Base-by-base conservation (phyloP, 2,797 vertebrate genomes). In the Melanotaenia parkinsoni region DNA sequence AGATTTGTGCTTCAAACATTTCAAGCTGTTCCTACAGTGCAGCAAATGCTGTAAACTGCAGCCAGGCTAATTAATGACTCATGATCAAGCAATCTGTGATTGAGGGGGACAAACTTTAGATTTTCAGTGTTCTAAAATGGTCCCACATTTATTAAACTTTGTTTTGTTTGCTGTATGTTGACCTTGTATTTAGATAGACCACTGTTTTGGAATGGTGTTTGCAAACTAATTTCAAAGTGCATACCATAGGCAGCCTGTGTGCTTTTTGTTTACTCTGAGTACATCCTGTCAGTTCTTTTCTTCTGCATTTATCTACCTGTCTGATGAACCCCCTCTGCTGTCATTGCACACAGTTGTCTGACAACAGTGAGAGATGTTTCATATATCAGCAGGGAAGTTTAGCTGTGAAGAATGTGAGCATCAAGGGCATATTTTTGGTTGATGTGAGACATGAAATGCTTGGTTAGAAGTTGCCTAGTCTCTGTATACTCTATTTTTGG, bases 391-490 rank as follows among this genome's bases (percentile, higher is more conserved):
- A 53, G 72, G 58, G 70, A 85, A 83, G 83, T 83, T 80, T 22
- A 69, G 50, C 74, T 85, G 84, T 74, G 70, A 86, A 90, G 82
- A 80, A 67, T 58, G 18, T 58, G 24, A 68, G 76, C 77, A 82
- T 85, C 89, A 90, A 88, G 88, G 86, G 64, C 83, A 76, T 70
- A 62, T 59, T 83, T 77, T 74, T 84, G 70, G 5, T 60, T 68
- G 62, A 35, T 72, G 58, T 56, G 57, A 69, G 65, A 20, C 32
- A 53, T 33, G 35, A 38, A 82, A 51, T 30, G 81, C 47, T 66
- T 74, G n/a, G 50, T 45, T 54, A 63, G 65, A 67, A 72, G 43
- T 58, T 68, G 45, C 76, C 67, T 67, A 40, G 47, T 76, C 7
- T 58, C 8, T 24, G 26, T 32, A 1, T 53, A 45, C 54, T 71